Evolutionary conservation across 2,797 vertebrate species (phyloP), one percentile per base, ranked within the genome.

Genomic region (Acropternis orthonyx): DNA sequence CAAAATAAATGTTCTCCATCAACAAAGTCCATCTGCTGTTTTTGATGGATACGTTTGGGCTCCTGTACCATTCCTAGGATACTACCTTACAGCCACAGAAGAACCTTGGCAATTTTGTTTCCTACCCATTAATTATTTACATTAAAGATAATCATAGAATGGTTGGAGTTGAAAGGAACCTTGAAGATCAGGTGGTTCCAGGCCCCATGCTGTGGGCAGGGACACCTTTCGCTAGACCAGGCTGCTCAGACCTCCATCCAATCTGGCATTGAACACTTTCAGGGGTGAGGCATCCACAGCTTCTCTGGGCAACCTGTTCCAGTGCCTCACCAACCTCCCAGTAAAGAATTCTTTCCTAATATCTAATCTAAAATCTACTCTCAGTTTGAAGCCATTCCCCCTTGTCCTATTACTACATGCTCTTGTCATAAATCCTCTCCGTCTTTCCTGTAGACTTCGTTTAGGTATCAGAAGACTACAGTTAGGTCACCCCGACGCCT

Each of bases 191-290:
- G 21, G 13, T 73, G 23, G 5, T 69, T 51, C 49, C 23, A 61
- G 4, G 6, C 12, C 26, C 13, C 0, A 0, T 67, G 36, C 48
- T 49, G 7, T 55, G 15, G 32, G 7, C 13, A 36, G 36, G 36
- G 9, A 14, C 27, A 43, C 27, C 12, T 62, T 62, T 28, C 54
- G 24, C 11, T 78, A 28, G 30, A 72, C 3, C 26, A 48, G 26
- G 8, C 61, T 73, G 10, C 19, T 66, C 52, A 85, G 39, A 36
- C 20, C 27, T 79, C 41, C 32, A 21, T 67, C 46, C 14, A 67
- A 6, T 32, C 34, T 54, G 54, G 3, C 19, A 59, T 66, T 78
- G 14, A 69, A 49, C 37, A 41, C 8, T 84, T 84, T 30, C 32
- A 48, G 44, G 14, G 30, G 14, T 59, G 10, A 26, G 12, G 19